Base-by-base conservation (phyloP, 2,888 invertebrate species). In the Dolichomitus sp. region DNA sequence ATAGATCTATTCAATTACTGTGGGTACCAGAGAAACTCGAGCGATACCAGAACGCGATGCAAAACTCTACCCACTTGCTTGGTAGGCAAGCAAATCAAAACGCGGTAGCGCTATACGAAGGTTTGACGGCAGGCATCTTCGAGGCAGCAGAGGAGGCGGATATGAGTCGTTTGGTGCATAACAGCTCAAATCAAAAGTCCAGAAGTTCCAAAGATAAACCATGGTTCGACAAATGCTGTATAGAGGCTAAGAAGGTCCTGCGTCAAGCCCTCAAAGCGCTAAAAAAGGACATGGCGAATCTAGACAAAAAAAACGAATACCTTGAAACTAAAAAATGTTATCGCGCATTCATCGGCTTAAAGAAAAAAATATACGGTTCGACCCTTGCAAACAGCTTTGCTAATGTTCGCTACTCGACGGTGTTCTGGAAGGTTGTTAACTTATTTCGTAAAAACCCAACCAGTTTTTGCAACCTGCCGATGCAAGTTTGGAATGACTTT, bases 401-500 rank as follows among this genome's bases (percentile, higher is more conserved):
- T 17, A 12, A 66, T 12, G 45, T 66, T 4, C 23, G 6, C 4
- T 14, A 17, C n/a, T 5, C 66, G 2, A 12, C 5, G n/a, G 50
- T 33, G 0, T 66, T 66, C 30, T 50, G 66, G 66, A 66, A 66
- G 30, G 30, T 17, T 1, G 66, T 66, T 0, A 50, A 66, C n/a
- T 48, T 30, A 66, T 33, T 4, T 6, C 5, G 14, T 14, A 7
- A 30, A 7, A 33, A 5, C 1, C 3, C 12, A 1, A 48, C 6
- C 50, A 30, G 7, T 1, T 6, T n/a, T 2, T 66, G 42, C 19
- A 42, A 3, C n/a, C 33, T 66, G 11, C 12, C 48, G 7, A 50
- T 17, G 27, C n/a, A 48, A 33, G 27, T 50, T 11, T 66, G 66
- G 66, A 66, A 50, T 30, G 66, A 66, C 0, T 66, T 66, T 48